Evolutionary conservation across 2,797 vertebrate genomes (phyloP), one percentile per base, ranked within the genome.

Genomic region (Megalops cyprinoides): DNA sequence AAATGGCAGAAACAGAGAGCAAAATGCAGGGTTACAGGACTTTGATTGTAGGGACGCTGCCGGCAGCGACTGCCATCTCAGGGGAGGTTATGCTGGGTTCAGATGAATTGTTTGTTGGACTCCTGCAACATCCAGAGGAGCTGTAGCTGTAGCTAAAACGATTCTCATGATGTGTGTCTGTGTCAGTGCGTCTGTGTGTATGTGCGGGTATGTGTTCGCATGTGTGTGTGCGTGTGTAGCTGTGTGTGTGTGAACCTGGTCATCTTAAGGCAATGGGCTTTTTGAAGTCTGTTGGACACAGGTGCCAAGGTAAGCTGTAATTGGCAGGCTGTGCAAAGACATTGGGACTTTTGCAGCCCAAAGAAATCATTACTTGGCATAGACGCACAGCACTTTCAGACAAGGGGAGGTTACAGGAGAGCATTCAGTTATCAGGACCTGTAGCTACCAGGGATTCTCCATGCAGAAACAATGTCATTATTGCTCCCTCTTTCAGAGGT

Each of bases 121-220:
- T n/a, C n/a, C n/a, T n/a, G n/a, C n/a, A n/a, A n/a, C n/a, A n/a
- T n/a, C n/a, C n/a, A n/a, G n/a, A n/a, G n/a, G n/a, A n/a, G n/a
- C n/a, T n/a, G n/a, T n/a, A n/a, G n/a, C n/a, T n/a, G n/a, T n/a
- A n/a, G n/a, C n/a, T n/a, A n/a, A n/a, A n/a, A n/a, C n/a, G n/a
- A n/a, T n/a, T n/a, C n/a, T n/a, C n/a, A n/a, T n/a, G n/a, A n/a
- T n/a, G 44, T 53, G 48, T 76, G 74, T 37, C 12, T 51, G n/a
- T 76, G 60, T 78, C 58, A 67, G 44, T 79, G 42, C 48, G 28
- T 76, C 25, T 71, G 74, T 56, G 62, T 34, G 49, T 69, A 49
- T 9, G 6, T 18, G 15, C 31, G 12, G n/a, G 39, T 18, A 18
- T 65, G 56, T 34, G 34, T 28, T 23, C 46, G 58, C 7, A 20